Evolutionary conservation across 2,888 invertebrate species (phyloP).

Genomic region (Rhagonycha fulva): DNA sequence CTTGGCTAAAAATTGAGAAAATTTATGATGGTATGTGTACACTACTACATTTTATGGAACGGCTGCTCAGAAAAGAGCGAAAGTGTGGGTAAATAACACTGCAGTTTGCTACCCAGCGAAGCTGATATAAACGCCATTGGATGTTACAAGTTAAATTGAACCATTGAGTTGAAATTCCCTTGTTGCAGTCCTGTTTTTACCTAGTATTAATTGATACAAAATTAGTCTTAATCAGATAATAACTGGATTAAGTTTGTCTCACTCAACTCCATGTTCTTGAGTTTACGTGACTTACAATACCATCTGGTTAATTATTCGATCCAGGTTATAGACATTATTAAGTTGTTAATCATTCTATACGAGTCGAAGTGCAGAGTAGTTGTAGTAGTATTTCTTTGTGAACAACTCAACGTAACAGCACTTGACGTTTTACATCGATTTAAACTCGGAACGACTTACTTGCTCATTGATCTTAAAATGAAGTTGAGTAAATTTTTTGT

Average conservation of each 20-base stretch:
- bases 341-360: background rate
- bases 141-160: background rate
- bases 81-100: background rate
- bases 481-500: background rate
- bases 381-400: background rate
- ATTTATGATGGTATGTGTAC: too few relatives aligned
- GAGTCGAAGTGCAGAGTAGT: background rate
- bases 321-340: background rate
- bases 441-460: background rate
- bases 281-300: slow-evolving; percentile 1
- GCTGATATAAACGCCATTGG: background rate
- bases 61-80: background rate
- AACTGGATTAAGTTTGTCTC: background rate
- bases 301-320: background rate
- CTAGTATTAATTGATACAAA: background rate
- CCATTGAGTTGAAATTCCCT: background rate
- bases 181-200: background rate
- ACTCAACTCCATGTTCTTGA: background rate
- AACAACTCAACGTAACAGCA: background rate
- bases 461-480: background rate
- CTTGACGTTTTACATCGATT: background rate
- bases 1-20: too few relatives aligned
- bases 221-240: background rate
- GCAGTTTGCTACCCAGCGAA: background rate
- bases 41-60: too few relatives aligned